phyloP scores from a whole-genome alignment of 2,797 vertebrate species.

The Lepus oiostolus region DNA sequence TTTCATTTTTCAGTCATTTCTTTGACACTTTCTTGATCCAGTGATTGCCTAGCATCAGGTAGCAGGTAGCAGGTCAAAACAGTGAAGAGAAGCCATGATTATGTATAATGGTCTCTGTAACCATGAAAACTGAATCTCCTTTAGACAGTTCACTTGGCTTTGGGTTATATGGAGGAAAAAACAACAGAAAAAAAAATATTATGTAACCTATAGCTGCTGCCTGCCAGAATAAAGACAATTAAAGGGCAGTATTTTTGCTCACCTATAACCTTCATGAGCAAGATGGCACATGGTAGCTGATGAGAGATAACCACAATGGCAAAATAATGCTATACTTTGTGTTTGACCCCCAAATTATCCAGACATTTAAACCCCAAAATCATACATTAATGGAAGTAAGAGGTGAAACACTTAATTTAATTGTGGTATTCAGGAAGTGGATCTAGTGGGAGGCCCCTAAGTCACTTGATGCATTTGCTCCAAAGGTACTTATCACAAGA shows the following conservation, averaged over 20 bases:
- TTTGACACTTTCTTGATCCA: not conserved
- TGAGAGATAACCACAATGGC: not conserved
- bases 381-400: too few relatives aligned
- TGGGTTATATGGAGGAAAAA: not conserved
- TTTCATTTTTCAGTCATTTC: conserved; percentile 26
- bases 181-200: not conserved
- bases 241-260: conserved; percentile 1
- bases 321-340: not conserved
- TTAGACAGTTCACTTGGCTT: not conserved
- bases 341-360: too few relatives aligned
- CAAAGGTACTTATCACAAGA: too few relatives aligned
- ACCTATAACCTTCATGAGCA: not conserved
- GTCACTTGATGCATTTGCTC: too few relatives aligned
- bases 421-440: too few relatives aligned
- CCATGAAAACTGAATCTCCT: not conserved
- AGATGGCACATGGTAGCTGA: not conserved
- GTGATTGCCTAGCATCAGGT: not conserved
- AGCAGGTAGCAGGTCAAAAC: conserved; percentile 4
- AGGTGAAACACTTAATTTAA: too few relatives aligned
- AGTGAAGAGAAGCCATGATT: not conserved
- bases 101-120: not conserved
- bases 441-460: too few relatives aligned
- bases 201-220: not conserved
- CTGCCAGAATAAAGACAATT: not conserved
- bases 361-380: too few relatives aligned